Percentiles rank a stretch among this genome's conserved stretches.
phyloP scores from a whole-genome alignment of 2,888 invertebrate species.

The Temnothorax ravouxi region DNA sequence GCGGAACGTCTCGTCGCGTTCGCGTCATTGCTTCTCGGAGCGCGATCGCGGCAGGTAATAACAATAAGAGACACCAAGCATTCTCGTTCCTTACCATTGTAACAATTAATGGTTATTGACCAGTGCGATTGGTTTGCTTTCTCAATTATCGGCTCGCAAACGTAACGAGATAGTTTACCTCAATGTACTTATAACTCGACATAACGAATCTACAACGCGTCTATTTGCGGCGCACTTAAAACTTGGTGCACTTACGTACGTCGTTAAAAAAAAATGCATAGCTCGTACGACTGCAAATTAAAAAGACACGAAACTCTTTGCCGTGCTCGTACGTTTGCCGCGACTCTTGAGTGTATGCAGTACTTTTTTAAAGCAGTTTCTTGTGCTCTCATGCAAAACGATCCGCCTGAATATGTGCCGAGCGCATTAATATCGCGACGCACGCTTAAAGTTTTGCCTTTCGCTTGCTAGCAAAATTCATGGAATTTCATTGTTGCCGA shows the following conservation, averaged over 20 bases:
- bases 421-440: neutral
- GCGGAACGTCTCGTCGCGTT: too few species aligned
- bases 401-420: neutral
- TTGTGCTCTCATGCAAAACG: neutral
- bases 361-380: neutral
- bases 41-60: too few species aligned
- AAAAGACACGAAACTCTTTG: conserved; percentile 20
- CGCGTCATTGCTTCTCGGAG: too few species aligned
- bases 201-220: neutral
- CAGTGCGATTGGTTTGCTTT: neutral
- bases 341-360: neutral
- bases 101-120: neutral
- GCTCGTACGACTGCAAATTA: conserved; percentile 11
- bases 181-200: neutral
- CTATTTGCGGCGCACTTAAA: conserved; percentile 7
- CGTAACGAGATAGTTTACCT: neutral
- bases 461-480: neutral
- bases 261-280: conserved; percentile 42
- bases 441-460: neutral
- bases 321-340: neutral
- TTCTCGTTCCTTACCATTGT: neutral
- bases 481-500: conserved; percentile 49
- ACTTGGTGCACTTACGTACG: conserved; percentile 13
- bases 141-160: neutral
- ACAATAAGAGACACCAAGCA: too few species aligned